A percentile compares a stretch with the other conserved stretches of the same genome.
Conservation (phyloP, 2,888 invertebrate genomes). For the Antitype chi region DNA sequence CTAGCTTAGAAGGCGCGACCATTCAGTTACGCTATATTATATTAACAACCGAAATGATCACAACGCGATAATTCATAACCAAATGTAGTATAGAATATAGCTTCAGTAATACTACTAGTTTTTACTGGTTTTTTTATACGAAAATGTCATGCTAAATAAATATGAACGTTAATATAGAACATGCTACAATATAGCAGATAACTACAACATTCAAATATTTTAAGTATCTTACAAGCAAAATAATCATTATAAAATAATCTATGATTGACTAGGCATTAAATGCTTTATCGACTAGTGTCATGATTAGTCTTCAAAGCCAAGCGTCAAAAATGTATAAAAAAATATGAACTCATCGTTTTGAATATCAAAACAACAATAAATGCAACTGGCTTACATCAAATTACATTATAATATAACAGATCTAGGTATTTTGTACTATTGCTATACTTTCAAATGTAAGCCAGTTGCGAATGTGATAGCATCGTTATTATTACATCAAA, state of each 20-base stretch:
- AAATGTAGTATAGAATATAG: constrained; percentile 31
- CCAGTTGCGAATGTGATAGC: constrained; percentile 65
- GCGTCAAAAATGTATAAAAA: constrained; percentile 78
- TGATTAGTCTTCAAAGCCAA: constrained; percentile 76
- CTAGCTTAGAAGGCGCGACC: constrained; percentile 29
- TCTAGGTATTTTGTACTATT: constrained; percentile 70
- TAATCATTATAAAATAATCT: constrained; percentile 59
- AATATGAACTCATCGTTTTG: constrained; percentile 65
- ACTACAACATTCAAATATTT: constrained; percentile 55
- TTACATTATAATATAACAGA: constrained; percentile 59
- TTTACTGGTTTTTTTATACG: constrained; percentile 30
- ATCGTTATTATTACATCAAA: constrained; percentile 40
- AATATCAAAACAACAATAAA: constrained; percentile 67
- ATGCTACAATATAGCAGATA: constrained; percentile 65
- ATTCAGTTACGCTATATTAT: constrained; percentile 26
- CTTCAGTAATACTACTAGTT: constrained; percentile 32
- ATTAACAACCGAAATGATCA: constrained; percentile 48
- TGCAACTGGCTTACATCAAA: constrained; percentile 77
- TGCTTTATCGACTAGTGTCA: constrained; percentile 71
- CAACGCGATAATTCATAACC: constrained; percentile 40
- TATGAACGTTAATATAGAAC: constrained; percentile 61
- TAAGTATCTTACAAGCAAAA: constrained; percentile 62
- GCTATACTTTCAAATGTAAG: constrained; percentile 70
- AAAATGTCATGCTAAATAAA: constrained; percentile 57
- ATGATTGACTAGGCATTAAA: constrained; percentile 66